Conservation (phyloP, 2,797 vertebrate genomes). For the Hyperoplus immaculatus region DNA sequence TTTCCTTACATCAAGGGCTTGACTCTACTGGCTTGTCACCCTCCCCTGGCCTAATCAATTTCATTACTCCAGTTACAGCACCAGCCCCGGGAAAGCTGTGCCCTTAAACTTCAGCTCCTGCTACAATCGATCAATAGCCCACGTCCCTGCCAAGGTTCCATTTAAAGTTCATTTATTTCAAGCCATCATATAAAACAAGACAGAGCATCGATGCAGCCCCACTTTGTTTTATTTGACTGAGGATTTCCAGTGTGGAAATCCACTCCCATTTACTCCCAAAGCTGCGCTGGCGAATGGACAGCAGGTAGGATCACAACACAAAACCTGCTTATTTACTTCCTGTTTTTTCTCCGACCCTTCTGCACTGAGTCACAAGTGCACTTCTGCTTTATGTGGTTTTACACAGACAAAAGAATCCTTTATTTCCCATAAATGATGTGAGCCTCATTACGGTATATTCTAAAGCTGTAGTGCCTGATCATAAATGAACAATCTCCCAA, state of each 20-base stretch:
- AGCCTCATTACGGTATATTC: background rate
- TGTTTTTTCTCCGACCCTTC: slow-evolving; percentile 26
- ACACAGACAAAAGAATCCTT: slow-evolving; percentile 21
- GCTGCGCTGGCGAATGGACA: slow-evolving; percentile 64
- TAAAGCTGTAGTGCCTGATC: background rate
- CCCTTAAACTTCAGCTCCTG: slow-evolving; percentile 92
- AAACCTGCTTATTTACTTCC: slow-evolving; percentile 57
- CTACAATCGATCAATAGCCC: slow-evolving; percentile 88
- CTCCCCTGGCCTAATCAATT: slow-evolving; percentile 91
- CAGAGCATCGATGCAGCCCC: slow-evolving; percentile 89
- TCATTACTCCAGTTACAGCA: slow-evolving; percentile 92
- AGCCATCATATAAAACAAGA: slow-evolving; percentile 92
- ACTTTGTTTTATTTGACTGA: slow-evolving; percentile 91
- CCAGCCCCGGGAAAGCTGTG: slow-evolving; percentile 86
- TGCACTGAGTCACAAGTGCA: slow-evolving; percentile 25
- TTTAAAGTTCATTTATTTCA: slow-evolving; percentile 93
- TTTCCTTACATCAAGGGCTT: slow-evolving; percentile 93
- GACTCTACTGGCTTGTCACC: slow-evolving; percentile 91
- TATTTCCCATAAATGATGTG: slow-evolving; percentile 24
- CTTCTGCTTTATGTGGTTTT: slow-evolving; percentile 4
- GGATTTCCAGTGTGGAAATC: slow-evolving; percentile 87
- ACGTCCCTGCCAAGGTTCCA: slow-evolving; percentile 91
- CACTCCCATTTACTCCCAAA: slow-evolving; percentile 71
- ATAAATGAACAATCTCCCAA: slow-evolving; percentile 4
- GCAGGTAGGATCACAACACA: slow-evolving; percentile 49